phyloP scores from a whole-genome alignment of 1,140 invertebrate species.

The Liolophura sinensis region DNA sequence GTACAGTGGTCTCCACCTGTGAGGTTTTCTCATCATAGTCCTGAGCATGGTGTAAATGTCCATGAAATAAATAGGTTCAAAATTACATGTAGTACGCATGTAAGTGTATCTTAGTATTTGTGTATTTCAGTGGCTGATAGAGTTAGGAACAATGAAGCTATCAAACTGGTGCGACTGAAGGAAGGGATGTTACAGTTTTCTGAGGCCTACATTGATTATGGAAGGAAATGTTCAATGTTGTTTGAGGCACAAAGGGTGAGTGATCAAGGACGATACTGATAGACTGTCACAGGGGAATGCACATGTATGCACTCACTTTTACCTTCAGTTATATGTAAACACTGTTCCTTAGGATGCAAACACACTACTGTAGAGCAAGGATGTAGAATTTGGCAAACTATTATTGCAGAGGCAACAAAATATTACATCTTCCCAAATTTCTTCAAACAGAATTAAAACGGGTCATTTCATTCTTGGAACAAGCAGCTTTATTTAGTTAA shows the following conservation, averaged over 20 bases:
- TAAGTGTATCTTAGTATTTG: not conserved
- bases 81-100: no score
- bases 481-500: no score
- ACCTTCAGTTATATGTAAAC: not conserved
- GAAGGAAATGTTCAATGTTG: conserved; percentile 60
- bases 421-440: no score
- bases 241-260: conserved; percentile 61
- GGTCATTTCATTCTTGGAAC: no score
- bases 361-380: not conserved
- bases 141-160: conserved; percentile 63
- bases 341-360: not conserved
- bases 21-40: no score
- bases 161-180: conserved; percentile 63
- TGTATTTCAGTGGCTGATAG: conserved; percentile 59
- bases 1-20: no score
- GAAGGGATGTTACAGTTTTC: conserved; percentile 62
- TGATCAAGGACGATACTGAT: not conserved
- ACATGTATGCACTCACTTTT: not conserved
- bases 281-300: not conserved
- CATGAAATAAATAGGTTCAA: no score
- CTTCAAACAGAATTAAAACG: no score
- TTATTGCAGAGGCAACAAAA: not conserved
- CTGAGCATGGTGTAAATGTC: no score
- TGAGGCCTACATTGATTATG: conserved; percentile 61
- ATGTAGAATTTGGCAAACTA: not conserved